Base-by-base conservation (phyloP, 2,113 vertebrate genomes). In the Tachysurus fulvidraco region DNA sequence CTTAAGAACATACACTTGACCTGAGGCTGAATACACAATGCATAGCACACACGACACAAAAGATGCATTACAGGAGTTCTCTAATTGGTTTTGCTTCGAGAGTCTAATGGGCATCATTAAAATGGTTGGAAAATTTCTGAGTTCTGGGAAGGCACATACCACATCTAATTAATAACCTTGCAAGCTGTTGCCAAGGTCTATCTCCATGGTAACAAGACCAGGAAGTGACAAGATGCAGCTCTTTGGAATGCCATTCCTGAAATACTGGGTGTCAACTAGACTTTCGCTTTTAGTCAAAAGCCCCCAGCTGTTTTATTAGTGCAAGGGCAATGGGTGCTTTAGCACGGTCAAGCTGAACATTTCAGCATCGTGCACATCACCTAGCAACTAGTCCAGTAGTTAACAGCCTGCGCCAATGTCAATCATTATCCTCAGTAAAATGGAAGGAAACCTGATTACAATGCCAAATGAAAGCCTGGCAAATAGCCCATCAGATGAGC, bases 161-260 rank as follows among this genome's bases (percentile, higher is more conserved):
- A 87, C 73, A 50, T 83, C 81, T 83, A 87, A 87, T 87, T 87
- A 87, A 87, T 87, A 87, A 87, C 71, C 81, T 87, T 87, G 81
- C 86, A 83, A 87, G 86, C 86, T 87, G 81, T 87, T 82, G 52
- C 69, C 44, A 87, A 78, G 59, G 86, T 87, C 86, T 67, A 74
- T 87, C 69, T 87, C 86, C 71, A 87, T 87, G 71, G 81, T 59
- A 87, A 83, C 81, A 74, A 71, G 59, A 83, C 81, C 86, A 87
- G 71, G 86, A 87, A 78, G 86, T 65, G 71, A 44, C 30, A 65
- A 46, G 60, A 87, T 64, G 59, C 81, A 83, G 81, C 46, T 78
- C 59, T 77, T 83, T 44, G 81, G 86, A 87, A 87, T 83, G 81
- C 74, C 80, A 65, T 87, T 87, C 80, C n/a, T 55, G 81, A 83